Evolutionary conservation across 2,888 invertebrate species (phyloP), one percentile per base, ranked within the genome.

Genomic region (Cantharis lateralis): DNA sequence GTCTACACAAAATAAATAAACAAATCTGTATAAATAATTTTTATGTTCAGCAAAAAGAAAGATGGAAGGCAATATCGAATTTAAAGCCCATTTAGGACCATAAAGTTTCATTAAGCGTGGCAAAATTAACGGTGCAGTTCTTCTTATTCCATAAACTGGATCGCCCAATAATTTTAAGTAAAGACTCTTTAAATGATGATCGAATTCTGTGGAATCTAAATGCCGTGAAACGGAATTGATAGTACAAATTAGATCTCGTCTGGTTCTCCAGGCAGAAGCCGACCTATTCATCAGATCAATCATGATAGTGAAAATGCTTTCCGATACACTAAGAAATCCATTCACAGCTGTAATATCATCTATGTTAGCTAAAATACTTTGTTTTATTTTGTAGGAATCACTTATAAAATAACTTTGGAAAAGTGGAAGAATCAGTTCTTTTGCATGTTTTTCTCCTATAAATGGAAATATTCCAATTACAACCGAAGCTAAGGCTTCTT

Each of bases 81-180:
- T 79, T 9, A 79, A 80, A 0, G 85, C 83, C 87, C 87, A 88
- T 62, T 80, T 81, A n/a, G 85, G 83, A 0, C 87, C 87, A 70
- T 86, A 88, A 66, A 83, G 82, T 76, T 86, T 86, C 1, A 85
- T 81, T 26, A 88, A 76, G 10, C 87, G 76, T 3, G 88, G 88
- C 13, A 88, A 79, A 24, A 88, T 84, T 13, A 87, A 66, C 2
- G 86, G 83, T 2, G 87, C 86, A 0, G 86, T 86, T 76, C 85
- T 83, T 77, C 88, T 74, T 7, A 88, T 84, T 3, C 86, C 85
- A 71, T 83, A 87, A 48, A 88, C 84, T 0, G 82, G 79, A 80
- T 88, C 88, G 24, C 84, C 85, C 10, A 88, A 74, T 10, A 88
- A 78, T 15, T 84, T 82, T 4, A 85, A 81, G 70, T 87, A 88